phyloP scores from a whole-genome alignment of 2,113 vertebrate genomes.

The Ceuthmochares aereus region DNA sequence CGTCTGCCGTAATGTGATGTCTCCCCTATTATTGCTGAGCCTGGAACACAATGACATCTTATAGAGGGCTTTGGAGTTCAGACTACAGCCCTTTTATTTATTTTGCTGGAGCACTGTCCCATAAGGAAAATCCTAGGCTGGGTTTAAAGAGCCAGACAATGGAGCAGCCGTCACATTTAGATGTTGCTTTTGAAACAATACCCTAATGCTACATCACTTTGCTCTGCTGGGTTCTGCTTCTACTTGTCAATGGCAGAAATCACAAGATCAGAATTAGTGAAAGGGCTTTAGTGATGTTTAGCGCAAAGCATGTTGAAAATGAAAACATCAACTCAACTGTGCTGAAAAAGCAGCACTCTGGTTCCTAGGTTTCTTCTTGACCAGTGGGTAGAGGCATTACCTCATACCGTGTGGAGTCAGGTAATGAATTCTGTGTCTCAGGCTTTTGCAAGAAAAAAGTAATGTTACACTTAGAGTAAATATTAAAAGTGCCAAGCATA shows the following conservation, averaged over 20 bases:
- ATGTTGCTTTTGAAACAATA: slow-evolving; percentile 70
- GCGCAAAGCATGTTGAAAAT: slow-evolving; percentile 45
- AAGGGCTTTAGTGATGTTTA: slow-evolving; percentile 41
- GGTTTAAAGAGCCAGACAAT: slow-evolving; percentile 59
- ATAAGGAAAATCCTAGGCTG: slow-evolving; percentile 54
- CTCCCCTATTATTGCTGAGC: slow-evolving; percentile 29
- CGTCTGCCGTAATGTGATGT: background rate
- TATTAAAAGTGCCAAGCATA: background rate
- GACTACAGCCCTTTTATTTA: slow-evolving; percentile 58
- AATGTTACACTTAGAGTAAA: background rate
- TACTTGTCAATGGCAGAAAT: slow-evolving; percentile 51
- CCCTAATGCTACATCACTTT: slow-evolving; percentile 53
- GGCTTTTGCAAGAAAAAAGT: background rate
- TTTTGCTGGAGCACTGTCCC: slow-evolving; percentile 58
- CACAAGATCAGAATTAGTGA: slow-evolving; percentile 54
- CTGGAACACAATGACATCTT: slow-evolving; percentile 57
- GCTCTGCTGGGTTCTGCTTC: slow-evolving; percentile 46
- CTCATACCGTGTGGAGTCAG: background rate
- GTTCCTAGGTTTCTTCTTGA: slow-evolving; percentile 31
- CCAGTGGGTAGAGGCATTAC: background rate
- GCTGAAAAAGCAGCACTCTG: slow-evolving; percentile 55
- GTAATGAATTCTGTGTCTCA: background rate
- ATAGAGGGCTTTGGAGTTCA: slow-evolving; percentile 60
- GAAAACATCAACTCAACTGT: slow-evolving; percentile 37
- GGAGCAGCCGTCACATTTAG: slow-evolving; percentile 50